These are phyloP conservation scores for Mimumesa dahlbomi DNA, from an alignment of 2,888 invertebrate genomes.

Conservation along the genomic window DNA sequence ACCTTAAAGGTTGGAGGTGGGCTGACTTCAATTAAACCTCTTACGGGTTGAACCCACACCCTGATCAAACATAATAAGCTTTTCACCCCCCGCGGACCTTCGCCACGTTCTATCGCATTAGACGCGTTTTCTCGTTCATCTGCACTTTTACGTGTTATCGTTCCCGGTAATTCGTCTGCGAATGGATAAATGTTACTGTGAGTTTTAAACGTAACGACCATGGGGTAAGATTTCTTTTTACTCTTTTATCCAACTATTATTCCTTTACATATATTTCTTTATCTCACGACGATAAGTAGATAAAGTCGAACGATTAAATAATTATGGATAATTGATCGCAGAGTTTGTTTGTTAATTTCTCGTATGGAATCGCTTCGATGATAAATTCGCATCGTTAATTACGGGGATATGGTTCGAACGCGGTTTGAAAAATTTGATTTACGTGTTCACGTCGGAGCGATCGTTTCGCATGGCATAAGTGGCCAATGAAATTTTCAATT, in stretches of 20 bases:
- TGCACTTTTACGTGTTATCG: background rate
- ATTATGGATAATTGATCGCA: too few relatives aligned
- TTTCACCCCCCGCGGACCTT: slow-evolving; percentile 48
- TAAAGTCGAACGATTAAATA: too few relatives aligned
- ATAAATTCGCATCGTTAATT: too few relatives aligned
- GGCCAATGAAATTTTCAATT: background rate
- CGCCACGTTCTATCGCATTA: slow-evolving; percentile 49
- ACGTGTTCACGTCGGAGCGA: too few relatives aligned
- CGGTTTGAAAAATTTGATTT: too few relatives aligned
- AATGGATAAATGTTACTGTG: background rate
- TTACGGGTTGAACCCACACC: slow-evolving; percentile 70
- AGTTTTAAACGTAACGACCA: background rate
- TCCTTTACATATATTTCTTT: too few relatives aligned
- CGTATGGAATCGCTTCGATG: too few relatives aligned
- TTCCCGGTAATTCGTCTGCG: background rate
- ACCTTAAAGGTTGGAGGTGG: slow-evolving; percentile 61
- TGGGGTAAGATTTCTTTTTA: background rate
- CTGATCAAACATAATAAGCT: slow-evolving; percentile 74
- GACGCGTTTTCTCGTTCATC: slow-evolving; percentile 43
- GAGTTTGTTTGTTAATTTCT: too few relatives aligned
- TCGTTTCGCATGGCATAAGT: too few relatives aligned
- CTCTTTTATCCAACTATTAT: too few relatives aligned
- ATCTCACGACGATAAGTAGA: too few relatives aligned
- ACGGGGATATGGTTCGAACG: too few relatives aligned
- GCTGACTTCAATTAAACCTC: slow-evolving; percentile 73